These are phyloP conservation scores for Gastrophysa polygoni DNA, from an alignment of 2,888 invertebrate genomes.

Conservation along the genomic window DNA sequence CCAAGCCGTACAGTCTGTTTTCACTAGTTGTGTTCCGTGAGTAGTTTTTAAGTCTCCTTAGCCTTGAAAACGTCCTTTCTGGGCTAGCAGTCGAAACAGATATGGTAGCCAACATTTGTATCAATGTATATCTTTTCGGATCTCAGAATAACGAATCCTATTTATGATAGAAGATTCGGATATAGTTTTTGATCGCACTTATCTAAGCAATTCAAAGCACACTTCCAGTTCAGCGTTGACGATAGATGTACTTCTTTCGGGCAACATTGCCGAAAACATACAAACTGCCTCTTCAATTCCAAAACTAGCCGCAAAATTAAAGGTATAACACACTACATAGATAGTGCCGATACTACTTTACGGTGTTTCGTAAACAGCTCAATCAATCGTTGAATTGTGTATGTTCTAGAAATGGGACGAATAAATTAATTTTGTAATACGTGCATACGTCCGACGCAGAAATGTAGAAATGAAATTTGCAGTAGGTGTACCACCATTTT, in stretches of 20 bases:
- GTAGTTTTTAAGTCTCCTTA: slow-evolving; percentile 13
- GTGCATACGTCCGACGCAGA: not conserved
- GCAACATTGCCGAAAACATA: not conserved
- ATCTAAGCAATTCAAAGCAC: slow-evolving; percentile 14
- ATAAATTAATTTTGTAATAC: slow-evolving; percentile 8
- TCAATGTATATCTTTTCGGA: slow-evolving; percentile 8
- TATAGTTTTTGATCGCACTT: slow-evolving; percentile 19
- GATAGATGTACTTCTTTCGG: slow-evolving; percentile 17
- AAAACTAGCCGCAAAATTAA: not conserved
- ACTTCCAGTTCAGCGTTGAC: slow-evolving; percentile 12
- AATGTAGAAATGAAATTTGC: not conserved
- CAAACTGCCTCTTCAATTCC: slow-evolving; percentile 5
- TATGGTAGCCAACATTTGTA: slow-evolving; percentile 11
- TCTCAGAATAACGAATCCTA: too few relatives aligned
- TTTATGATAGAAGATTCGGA: slow-evolving; percentile 8
- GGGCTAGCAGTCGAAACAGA: slow-evolving; percentile 8
- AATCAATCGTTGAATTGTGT: slow-evolving; percentile 3
- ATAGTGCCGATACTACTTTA: slow-evolving; percentile 5
- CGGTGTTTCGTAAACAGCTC: slow-evolving; percentile 1
- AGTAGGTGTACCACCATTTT: slow-evolving; percentile 10
- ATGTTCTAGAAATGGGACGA: slow-evolving; percentile 3
- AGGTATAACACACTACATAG: slow-evolving; percentile 5
- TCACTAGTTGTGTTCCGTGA: slow-evolving; percentile 16
- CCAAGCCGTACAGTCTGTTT: slow-evolving; percentile 5
- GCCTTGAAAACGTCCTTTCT: slow-evolving; percentile 11